Conservation (phyloP, 30 jellyfish, hydroid and myxozoan genomes). For the Hydractinia echinata region DNA sequence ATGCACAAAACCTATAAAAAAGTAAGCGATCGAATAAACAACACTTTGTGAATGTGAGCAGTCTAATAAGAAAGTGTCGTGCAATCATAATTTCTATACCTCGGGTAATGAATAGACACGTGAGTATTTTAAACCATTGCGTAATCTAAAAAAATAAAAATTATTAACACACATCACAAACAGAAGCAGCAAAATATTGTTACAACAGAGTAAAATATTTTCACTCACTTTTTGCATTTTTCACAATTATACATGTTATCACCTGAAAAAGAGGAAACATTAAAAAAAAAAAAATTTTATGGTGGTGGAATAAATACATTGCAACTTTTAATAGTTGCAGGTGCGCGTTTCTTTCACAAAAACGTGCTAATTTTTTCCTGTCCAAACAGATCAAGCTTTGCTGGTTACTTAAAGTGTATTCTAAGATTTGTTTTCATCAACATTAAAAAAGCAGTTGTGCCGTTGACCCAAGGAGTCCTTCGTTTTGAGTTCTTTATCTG, state of each 20-base stretch:
- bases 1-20: conserved; percentile 69
- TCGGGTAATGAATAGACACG: conserved; percentile 87
- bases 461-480: too few relatives aligned
- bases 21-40: background rate
- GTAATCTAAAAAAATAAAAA: conserved; percentile 42
- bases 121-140: conserved; percentile 92
- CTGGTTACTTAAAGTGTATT: too few relatives aligned
- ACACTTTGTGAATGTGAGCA: too few relatives aligned
- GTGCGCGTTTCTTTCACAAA: too few relatives aligned
- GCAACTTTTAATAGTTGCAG: too few relatives aligned
- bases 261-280: conserved; percentile 47
- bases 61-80: too few relatives aligned
- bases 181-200: background rate
- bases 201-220: background rate
- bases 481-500: too few relatives aligned
- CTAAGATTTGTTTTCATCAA: too few relatives aligned
- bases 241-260: conserved; percentile 98
- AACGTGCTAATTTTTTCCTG: too few relatives aligned
- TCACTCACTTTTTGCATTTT: conserved; percentile 89
- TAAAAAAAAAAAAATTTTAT: background rate
- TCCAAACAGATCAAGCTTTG: too few relatives aligned
- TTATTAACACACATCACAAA: background rate
- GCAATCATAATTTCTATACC: conserved; percentile 23
- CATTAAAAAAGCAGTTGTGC: too few relatives aligned
- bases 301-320: background rate